Conservation (phyloP, 2,888 invertebrate genomes). For the Patella ulyssiponensis region DNA sequence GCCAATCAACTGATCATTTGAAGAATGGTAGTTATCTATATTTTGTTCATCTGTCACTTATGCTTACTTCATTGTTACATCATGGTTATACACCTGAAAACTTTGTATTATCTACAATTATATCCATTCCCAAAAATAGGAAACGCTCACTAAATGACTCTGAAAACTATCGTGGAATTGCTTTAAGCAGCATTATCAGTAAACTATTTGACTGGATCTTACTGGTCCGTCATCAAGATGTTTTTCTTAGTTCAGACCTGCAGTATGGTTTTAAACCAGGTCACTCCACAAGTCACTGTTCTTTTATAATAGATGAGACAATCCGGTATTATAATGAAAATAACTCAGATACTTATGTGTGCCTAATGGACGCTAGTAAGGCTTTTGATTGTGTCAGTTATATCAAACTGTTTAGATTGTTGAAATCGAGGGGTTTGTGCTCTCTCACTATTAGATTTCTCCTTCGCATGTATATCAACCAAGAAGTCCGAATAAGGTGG, state of each 20-base stretch:
- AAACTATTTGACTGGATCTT: background rate
- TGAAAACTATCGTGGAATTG: background rate
- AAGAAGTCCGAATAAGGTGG: background rate
- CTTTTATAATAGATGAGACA: background rate
- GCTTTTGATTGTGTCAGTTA: background rate
- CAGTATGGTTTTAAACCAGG: background rate
- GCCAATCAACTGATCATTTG: background rate
- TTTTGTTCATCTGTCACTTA: background rate
- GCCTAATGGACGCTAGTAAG: background rate
- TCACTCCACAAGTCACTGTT: background rate
- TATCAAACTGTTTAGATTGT: background rate
- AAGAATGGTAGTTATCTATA: background rate
- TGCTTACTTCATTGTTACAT: background rate
- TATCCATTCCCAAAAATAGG: constrained; percentile 1
- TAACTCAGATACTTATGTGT: background rate
- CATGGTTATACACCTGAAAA: background rate
- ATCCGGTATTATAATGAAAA: background rate
- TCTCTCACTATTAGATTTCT: background rate
- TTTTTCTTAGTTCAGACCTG: background rate
- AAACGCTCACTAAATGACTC: constrained; percentile 10
- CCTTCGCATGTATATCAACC: background rate
- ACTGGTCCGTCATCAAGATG: background rate
- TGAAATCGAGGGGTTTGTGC: background rate
- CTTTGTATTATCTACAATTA: background rate
- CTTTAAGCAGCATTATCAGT: background rate